Evolutionary conservation across 2,113 vertebrate species (phyloP).

Genomic region (Rhegmatorhina hoffmannsi): DNA sequence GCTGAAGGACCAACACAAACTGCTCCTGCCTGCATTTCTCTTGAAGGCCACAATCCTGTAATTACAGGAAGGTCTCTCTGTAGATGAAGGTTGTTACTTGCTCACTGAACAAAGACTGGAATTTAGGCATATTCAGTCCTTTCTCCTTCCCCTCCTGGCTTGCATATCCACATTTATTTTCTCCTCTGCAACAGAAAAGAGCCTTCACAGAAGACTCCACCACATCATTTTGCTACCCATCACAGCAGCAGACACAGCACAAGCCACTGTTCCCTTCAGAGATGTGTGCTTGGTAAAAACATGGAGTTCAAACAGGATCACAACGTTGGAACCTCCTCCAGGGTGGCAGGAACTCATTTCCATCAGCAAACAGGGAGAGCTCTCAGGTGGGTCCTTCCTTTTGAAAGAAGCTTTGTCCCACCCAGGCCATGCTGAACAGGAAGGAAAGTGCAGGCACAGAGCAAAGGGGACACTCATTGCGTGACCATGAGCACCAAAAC

Average conservation of each 20-base stretch:
- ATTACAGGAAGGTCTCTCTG: neutral
- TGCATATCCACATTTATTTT: neutral
- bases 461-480: neutral
- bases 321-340: neutral
- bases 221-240: neutral
- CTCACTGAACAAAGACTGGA: neutral
- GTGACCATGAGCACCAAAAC: neutral
- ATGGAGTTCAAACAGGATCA: neutral
- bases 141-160: neutral
- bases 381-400: neutral
- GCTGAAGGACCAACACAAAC: neutral
- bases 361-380: fast-evolving
- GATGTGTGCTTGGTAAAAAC: neutral
- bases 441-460: neutral
- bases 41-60: neutral
- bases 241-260: neutral
- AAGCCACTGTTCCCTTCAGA: neutral
- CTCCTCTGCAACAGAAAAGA: neutral
- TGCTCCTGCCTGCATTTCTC: neutral
- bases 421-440: neutral
- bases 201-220: neutral
- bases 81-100: neutral
- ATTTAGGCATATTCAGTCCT: neutral
- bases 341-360: neutral
- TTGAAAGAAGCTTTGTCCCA: neutral